Evolutionary conservation across 2,113 vertebrate genomes (phyloP).

Genomic region (Porphyrio hochstetteri): DNA sequence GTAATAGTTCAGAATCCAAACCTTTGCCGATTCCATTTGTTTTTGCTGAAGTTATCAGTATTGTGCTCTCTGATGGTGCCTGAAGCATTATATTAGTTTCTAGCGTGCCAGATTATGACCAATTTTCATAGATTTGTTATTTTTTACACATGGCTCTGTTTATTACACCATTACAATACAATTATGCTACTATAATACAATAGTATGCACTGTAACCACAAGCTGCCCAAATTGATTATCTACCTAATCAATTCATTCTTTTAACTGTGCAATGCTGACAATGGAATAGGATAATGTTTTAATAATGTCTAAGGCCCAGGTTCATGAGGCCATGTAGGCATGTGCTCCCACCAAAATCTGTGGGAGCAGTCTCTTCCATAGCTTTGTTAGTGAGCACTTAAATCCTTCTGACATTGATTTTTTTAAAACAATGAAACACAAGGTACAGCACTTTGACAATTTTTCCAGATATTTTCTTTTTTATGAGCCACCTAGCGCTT

Average conservation of each 20-base stretch:
- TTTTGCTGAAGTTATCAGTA: background rate
- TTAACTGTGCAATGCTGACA: background rate
- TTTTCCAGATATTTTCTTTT: background rate
- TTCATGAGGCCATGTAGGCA: background rate
- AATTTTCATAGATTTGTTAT: background rate
- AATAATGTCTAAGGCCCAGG: background rate
- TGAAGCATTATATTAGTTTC: background rate
- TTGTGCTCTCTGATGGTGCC: background rate
- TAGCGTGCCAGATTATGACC: background rate
- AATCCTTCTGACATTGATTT: background rate
- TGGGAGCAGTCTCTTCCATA: background rate
- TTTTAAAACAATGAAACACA: background rate
- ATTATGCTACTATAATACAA: background rate
- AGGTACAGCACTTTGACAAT: background rate
- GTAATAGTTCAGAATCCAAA: background rate
- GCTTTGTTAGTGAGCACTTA: background rate
- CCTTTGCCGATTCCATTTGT: background rate
- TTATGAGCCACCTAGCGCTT: background rate
- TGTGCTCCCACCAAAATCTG: background rate
- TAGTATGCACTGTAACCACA: background rate
- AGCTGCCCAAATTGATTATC: background rate
- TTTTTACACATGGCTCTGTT: background rate
- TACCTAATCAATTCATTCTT: background rate
- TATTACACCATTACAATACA: background rate
- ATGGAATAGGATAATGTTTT: background rate